Evolutionary conservation across 2,888 invertebrate genomes (phyloP).

Genomic region (Ochropleura leucogaster): DNA sequence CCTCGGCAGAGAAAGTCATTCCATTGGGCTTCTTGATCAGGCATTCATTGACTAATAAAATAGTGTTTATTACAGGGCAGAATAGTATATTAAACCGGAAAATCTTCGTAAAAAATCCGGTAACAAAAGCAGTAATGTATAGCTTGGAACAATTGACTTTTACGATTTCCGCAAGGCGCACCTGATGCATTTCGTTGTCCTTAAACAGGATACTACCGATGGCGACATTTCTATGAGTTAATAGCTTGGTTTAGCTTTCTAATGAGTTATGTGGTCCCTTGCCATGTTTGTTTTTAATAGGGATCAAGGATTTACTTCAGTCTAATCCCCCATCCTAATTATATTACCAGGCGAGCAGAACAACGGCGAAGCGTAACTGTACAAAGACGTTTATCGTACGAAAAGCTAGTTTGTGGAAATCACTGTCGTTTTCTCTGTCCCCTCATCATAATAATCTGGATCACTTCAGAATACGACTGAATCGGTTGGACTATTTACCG

Average conservation of each 20-base stretch:
- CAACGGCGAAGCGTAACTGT: too few relatives aligned
- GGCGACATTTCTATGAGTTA: neutral
- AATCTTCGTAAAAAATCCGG: slow-evolving; percentile 1
- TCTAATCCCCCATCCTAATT: too few relatives aligned
- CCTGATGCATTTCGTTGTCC: slow-evolving; percentile 22
- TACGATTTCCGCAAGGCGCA: slow-evolving; percentile 38
- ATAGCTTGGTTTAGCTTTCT: neutral
- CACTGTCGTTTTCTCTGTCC: too few relatives aligned
- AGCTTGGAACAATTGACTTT: slow-evolving; percentile 16
- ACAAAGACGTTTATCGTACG: too few relatives aligned
- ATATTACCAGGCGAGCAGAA: too few relatives aligned
- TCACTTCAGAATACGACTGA: too few relatives aligned
- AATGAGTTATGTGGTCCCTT: neutral
- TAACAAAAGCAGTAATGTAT: neutral
- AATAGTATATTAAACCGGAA: neutral
- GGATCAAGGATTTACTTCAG: neutral
- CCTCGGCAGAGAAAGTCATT: too few relatives aligned
- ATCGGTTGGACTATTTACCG: too few relatives aligned
- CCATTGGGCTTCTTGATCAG: too few relatives aligned
- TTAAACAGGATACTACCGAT: neutral
- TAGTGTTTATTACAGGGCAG: neutral
- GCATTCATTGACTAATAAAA: neutral
- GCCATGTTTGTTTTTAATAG: neutral
- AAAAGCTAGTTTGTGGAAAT: too few relatives aligned
- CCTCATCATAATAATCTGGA: too few relatives aligned